A percentile compares a stretch with the other conserved stretches of the same genome.
Evolutionary conservation across 2,888 invertebrate genomes (phyloP).

Genomic region (Sphecodes monilicornis): DNA sequence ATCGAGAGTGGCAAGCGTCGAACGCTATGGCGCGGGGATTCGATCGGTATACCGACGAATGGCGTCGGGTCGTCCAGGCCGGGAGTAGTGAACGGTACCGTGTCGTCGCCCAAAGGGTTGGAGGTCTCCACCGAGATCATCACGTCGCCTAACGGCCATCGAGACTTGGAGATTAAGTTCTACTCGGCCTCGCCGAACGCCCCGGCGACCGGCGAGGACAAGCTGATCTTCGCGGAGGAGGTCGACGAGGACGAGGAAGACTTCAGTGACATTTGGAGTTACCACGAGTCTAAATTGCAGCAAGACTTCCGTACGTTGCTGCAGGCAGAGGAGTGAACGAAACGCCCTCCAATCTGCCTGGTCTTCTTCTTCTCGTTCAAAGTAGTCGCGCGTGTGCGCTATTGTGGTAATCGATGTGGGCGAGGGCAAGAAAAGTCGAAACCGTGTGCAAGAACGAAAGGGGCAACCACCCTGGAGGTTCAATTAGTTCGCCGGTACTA

Average conservation of each 20-base stretch:
- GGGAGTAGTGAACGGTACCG: conserved; percentile 29
- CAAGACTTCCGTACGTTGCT: conserved; percentile 82
- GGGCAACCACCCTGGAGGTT: conserved; percentile 26
- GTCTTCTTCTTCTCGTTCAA: conserved; percentile 26
- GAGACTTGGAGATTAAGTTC: conserved; percentile 92
- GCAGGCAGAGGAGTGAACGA: conserved; percentile 81
- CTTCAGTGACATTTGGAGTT: conserved; percentile 82
- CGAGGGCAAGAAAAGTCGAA: conserved; percentile 4
- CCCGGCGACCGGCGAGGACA: conserved; percentile 79
- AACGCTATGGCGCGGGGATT: conserved; percentile 80
- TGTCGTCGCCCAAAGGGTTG: conserved; percentile 85
- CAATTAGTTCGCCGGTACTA: conserved; percentile 35
- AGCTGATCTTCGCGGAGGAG: conserved; percentile 69
- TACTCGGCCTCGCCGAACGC: conserved; percentile 88
- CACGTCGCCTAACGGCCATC: conserved; percentile 91
- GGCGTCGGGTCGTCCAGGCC: conserved; percentile 60
- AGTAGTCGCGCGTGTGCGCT: conserved; percentile 19
- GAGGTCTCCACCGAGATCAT: conserved; percentile 92
- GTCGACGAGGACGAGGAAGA: conserved; percentile 76
- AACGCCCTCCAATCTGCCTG: conserved; percentile 1
- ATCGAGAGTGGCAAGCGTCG: conserved; percentile 70
- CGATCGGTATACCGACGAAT: conserved; percentile 71
- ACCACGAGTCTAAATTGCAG: conserved; percentile 82
- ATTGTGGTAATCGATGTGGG: conserved; percentile 20
- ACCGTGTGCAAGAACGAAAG: conserved; percentile 39